Conservation (phyloP, 2,888 invertebrate genomes). For the Tenthredo livida region DNA sequence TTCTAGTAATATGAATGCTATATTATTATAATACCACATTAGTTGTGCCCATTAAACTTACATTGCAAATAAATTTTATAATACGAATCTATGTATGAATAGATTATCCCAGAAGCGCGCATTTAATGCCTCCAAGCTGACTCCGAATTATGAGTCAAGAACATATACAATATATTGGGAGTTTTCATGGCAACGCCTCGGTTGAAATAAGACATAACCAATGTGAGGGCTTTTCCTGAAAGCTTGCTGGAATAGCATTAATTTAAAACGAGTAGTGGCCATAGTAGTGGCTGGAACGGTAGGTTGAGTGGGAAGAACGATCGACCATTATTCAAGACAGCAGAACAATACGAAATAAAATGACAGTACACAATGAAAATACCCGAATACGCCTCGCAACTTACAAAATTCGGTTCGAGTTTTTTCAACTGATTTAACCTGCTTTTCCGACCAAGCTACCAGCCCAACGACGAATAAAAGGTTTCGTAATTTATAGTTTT, state of each 20-base stretch:
- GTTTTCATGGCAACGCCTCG: neutral
- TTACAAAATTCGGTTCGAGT: neutral
- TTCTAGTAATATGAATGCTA: neutral
- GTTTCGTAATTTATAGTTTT: too few relatives aligned
- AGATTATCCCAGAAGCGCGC: neutral
- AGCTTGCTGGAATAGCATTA: neutral
- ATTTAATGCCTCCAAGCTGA: neutral
- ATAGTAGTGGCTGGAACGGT: neutral
- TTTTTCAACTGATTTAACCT: neutral
- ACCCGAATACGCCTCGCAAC: neutral
- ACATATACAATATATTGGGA: neutral
- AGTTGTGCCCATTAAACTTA: neutral
- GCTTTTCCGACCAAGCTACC: too few relatives aligned
- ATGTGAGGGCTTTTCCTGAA: neutral
- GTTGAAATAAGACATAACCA: neutral
- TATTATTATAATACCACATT: neutral
- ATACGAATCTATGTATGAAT: neutral
- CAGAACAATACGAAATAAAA: neutral
- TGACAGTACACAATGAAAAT: neutral
- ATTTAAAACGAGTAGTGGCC: neutral
- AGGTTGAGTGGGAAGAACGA: neutral
- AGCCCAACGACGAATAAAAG: too few relatives aligned
- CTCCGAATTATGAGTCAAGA: neutral
- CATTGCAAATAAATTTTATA: neutral
- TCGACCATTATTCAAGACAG: neutral